Evolutionary conservation across 2,113 vertebrate species (phyloP).

Genomic region (Peucedramus taeniatus): DNA sequence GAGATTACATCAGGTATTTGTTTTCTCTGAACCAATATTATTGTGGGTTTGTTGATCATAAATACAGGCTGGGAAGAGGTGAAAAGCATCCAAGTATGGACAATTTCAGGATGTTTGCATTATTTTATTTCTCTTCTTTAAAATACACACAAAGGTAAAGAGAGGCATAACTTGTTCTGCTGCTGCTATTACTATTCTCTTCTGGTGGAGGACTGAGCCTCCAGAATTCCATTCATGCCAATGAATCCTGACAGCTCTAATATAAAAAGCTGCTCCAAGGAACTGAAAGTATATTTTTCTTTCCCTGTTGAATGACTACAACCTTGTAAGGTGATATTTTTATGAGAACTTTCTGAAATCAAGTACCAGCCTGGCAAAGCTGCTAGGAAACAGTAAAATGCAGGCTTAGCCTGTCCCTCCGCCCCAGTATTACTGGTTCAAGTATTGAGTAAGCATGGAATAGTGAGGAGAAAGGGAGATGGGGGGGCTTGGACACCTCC

Average conservation of each 20-base stretch:
- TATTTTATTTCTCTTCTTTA: not conserved
- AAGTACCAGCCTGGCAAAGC: not conserved
- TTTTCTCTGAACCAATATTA: not conserved
- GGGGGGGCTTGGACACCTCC: not conserved
- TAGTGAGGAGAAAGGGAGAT: not conserved
- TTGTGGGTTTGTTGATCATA: not conserved
- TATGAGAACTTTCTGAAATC: not conserved
- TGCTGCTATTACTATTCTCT: not conserved
- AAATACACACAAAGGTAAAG: not conserved
- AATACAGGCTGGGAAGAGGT: not conserved
- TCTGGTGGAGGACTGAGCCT: not conserved
- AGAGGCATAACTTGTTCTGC: not conserved
- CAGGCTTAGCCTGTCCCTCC: not conserved
- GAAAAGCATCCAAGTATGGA: not conserved
- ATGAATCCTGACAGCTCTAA: not conserved
- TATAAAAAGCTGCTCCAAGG: conserved; percentile 8
- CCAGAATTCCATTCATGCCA: not conserved
- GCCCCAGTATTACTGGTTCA: not conserved
- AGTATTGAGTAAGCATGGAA: not conserved
- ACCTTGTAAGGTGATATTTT: not conserved
- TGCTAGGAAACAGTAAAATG: not conserved
- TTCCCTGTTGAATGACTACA: not conserved
- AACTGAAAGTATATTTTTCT: not conserved
- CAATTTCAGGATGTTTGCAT: not conserved
- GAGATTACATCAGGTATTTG: not conserved